These are phyloP conservation scores for Myiozetetes cayanensis DNA, from an alignment of 2,113 vertebrate species.

Conservation along the genomic window DNA sequence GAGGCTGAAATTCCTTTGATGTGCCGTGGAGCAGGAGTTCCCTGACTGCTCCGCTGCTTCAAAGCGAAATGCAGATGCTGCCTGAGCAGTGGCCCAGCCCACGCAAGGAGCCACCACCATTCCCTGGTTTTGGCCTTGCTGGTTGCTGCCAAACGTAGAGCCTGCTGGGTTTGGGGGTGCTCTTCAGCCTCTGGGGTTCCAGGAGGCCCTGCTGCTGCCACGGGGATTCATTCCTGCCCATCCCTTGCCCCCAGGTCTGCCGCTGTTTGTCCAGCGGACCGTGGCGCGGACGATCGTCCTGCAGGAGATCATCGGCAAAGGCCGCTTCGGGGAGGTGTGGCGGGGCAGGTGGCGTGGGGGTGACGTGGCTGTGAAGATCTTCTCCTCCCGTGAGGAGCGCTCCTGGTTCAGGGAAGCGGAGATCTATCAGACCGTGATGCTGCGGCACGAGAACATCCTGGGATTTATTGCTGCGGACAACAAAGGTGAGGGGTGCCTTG, in stretches of 20 bases:
- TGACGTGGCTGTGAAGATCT: conserved; percentile 97
- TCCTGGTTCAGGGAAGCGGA: conserved; percentile 98
- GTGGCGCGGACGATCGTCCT: conserved; percentile 96
- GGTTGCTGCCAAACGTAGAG: fast-evolving
- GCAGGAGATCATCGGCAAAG: conserved; percentile 97
- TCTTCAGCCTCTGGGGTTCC: neutral
- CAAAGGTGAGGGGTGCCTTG: conserved; percentile 78
- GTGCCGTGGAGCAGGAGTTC: neutral
- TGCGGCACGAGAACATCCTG: conserved; percentile 96
- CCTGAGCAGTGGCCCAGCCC: neutral
- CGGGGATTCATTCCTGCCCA: fast-evolving
- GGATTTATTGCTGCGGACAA: conserved; percentile 98
- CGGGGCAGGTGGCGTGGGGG: conserved; percentile 94
- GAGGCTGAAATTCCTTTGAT: neutral
- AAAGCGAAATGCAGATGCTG: neutral
- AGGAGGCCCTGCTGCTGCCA: neutral
- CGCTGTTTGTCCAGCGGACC: conserved; percentile 93
- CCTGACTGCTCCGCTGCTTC: neutral
- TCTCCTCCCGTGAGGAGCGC: conserved; percentile 95
- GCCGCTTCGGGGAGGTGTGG: conserved; percentile 98
- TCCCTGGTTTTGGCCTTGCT: neutral
- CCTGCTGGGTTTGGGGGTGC: neutral
- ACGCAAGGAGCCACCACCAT: neutral
- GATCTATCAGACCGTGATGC: conserved; percentile 98
- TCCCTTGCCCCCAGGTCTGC: conserved; percentile 78